These are phyloP conservation scores for Hiodon alosoides DNA, from an alignment of 2,113 vertebrate species.

Conservation along the genomic window DNA sequence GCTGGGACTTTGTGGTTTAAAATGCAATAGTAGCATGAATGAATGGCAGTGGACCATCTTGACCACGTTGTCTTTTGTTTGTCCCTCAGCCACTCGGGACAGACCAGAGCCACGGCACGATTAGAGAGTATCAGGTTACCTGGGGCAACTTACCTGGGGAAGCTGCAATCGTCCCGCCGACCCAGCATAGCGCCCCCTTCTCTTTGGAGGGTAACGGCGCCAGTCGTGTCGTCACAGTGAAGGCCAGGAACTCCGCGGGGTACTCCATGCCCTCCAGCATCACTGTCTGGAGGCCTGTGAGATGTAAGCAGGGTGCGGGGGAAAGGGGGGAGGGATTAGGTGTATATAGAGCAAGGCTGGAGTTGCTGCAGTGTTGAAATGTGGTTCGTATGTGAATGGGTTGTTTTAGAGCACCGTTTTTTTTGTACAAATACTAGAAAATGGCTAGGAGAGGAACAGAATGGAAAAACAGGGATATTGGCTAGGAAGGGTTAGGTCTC, in stretches of 20 bases:
- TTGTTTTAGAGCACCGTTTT: neutral
- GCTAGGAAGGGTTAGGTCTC: neutral
- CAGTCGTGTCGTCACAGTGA: conserved; percentile 35
- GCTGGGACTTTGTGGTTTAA: too few species aligned
- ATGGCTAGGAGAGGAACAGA: too few species aligned
- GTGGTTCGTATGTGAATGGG: neutral
- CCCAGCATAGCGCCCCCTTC: neutral
- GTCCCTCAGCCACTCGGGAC: conserved; percentile 30
- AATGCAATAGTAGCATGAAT: too few species aligned
- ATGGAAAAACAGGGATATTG: neutral
- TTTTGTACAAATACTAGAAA: too few species aligned
- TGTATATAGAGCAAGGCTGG: neutral
- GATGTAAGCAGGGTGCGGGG: conserved; percentile 34
- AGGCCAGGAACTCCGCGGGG: conserved; percentile 43
- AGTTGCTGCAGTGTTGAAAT: neutral
- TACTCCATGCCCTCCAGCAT: conserved; percentile 46
- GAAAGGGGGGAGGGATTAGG: neutral
- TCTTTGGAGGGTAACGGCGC: neutral
- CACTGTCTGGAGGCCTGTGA: conserved; percentile 26
- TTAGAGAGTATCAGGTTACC: conserved; percentile 45
- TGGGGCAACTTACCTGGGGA: conserved; percentile 11
- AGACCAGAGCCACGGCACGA: conserved; percentile 48
- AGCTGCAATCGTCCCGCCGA: neutral
- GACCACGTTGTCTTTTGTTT: neutral
- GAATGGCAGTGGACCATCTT: neutral